phyloP scores from a whole-genome alignment of 2,888 invertebrate genomes.

The Cheilosia impressa region DNA sequence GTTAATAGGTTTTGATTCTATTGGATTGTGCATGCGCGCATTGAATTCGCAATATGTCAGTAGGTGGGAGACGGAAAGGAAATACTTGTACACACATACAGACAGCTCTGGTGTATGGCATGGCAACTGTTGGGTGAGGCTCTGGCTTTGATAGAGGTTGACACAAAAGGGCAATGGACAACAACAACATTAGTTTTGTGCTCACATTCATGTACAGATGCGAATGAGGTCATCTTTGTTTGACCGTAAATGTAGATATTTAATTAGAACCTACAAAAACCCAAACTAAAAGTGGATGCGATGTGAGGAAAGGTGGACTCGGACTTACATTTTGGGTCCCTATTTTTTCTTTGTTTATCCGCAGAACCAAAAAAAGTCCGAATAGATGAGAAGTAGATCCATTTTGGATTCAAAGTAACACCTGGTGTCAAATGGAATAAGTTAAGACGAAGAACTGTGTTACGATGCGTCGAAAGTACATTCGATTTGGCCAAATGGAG shows the following conservation, averaged over 20 bases:
- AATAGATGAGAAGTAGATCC: no score
- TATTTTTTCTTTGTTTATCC: no score
- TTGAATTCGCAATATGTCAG: conserved; percentile 73
- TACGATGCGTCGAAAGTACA: no score
- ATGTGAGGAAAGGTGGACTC: no score
- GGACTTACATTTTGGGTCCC: no score
- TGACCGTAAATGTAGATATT: conserved; percentile 41
- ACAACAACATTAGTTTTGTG: conserved; percentile 56
- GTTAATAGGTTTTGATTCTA: conserved; percentile 69
- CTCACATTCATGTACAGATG: conserved; percentile 32
- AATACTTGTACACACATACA: conserved; percentile 39
- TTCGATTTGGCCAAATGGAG: no score
- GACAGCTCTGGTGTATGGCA: conserved; percentile 31
- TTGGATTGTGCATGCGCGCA: conserved; percentile 73
- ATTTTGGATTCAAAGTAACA: no score
- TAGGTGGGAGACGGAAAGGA: conserved; percentile 67
- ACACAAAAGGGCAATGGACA: conserved; percentile 75
- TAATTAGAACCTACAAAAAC: conserved; percentile 27
- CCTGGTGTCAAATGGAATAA: no score
- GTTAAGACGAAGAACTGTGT: no score
- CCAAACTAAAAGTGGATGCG: background rate
- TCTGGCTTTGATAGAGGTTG: conserved; percentile 69
- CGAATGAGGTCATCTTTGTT: conserved; percentile 64
- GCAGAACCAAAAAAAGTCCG: no score
- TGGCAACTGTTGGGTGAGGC: conserved; percentile 70